Evolutionary conservation across 2,888 invertebrate genomes (phyloP).

Genomic region (Morpho deidamia): DNA sequence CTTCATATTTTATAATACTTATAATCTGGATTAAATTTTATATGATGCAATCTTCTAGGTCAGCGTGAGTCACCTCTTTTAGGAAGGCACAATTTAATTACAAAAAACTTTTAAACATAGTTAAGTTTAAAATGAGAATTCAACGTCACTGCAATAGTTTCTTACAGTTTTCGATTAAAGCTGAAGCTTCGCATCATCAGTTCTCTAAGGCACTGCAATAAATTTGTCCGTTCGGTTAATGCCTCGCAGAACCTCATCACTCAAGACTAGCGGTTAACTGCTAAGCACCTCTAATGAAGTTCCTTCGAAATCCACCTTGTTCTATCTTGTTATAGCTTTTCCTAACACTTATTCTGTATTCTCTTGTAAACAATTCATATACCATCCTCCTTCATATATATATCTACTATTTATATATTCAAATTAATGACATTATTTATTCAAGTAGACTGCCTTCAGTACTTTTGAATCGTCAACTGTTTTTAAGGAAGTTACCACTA

Average conservation of each 20-base stretch:
- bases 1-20: neutral
- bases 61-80: no score
- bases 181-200: neutral
- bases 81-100: no score
- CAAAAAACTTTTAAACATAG: no score
- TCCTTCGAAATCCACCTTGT: constrained; percentile 7
- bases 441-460: no score
- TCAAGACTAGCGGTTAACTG: constrained; percentile 10
- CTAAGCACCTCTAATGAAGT: constrained; percentile 9
- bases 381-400: no score
- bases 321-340: constrained; percentile 7
- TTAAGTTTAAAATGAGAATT: no score
- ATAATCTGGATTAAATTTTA: no score
- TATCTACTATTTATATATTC: no score
- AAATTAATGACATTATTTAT: no score
- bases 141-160: neutral
- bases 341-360: neutral
- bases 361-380: neutral
- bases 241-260: constrained; percentile 6
- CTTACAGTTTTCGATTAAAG: neutral
- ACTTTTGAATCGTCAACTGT: no score
- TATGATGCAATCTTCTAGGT: no score
- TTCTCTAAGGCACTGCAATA: constrained; percentile 7
- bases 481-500: no score
- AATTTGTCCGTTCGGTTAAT: constrained; percentile 2